phyloP scores from a whole-genome alignment of 1,140 invertebrate genomes.

The Centruroides sculpturatus region DNA sequence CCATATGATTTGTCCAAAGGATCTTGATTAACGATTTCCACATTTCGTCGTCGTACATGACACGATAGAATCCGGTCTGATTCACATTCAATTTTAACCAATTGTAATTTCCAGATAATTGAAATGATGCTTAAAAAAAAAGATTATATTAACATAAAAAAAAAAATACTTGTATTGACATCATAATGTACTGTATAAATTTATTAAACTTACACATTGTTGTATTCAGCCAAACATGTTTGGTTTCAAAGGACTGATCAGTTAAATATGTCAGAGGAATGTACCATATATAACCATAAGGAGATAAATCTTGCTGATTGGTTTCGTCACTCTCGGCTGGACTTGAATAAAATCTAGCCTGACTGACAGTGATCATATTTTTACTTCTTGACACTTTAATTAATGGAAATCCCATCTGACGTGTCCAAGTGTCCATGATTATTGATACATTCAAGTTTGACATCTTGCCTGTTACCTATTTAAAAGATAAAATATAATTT shows the following conservation, averaged over 20 bases:
- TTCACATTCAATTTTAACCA: slow-evolving; percentile 81
- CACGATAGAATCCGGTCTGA: slow-evolving; percentile 70
- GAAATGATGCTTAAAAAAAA: slow-evolving; percentile 15
- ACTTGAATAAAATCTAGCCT: slow-evolving; percentile 35
- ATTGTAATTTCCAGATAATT: slow-evolving; percentile 30
- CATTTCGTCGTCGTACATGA: slow-evolving; percentile 61
- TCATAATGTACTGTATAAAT: background rate
- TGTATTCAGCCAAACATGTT: slow-evolving; percentile 51
- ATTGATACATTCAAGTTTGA: slow-evolving; percentile 8
- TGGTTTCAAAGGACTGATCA: slow-evolving; percentile 29
- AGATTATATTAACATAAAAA: background rate
- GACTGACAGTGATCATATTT: slow-evolving; percentile 41
- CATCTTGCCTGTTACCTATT: slow-evolving; percentile 13
- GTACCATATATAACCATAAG: slow-evolving; percentile 46
- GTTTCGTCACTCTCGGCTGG: slow-evolving; percentile 20
- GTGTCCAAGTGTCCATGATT: slow-evolving; percentile 85
- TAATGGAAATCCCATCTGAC: slow-evolving; percentile 79
- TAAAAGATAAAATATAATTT: too few species aligned
- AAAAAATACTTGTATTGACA: too few species aligned
- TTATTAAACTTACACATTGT: slow-evolving; percentile 38
- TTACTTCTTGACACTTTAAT: slow-evolving; percentile 45
- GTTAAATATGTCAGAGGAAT: slow-evolving; percentile 60
- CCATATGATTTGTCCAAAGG: slow-evolving; percentile 47
- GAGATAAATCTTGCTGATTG: slow-evolving; percentile 12
- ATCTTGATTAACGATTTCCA: slow-evolving; percentile 56